These are phyloP conservation scores for Hirtodrosophila trivittata DNA, from an alignment of 2,888 invertebrate genomes.

Conservation along the genomic window DNA sequence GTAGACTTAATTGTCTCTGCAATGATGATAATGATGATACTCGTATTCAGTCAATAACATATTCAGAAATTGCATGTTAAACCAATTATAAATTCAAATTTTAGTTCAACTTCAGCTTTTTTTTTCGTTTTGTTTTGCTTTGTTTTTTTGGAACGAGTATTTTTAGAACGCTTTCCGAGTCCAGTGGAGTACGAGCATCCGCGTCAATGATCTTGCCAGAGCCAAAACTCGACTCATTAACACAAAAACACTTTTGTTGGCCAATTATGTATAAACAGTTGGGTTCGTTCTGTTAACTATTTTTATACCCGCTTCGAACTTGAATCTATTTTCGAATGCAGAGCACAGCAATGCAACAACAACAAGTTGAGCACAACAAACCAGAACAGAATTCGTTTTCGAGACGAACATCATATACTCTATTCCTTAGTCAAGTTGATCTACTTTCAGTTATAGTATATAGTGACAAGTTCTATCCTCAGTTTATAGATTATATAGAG, in stretches of 20 bases:
- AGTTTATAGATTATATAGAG: too few relatives aligned
- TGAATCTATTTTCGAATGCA: conserved; percentile 60
- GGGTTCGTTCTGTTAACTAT: conserved; percentile 35
- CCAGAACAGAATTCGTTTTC: too few relatives aligned
- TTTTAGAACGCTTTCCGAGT: conserved; percentile 21
- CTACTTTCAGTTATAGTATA: too few relatives aligned
- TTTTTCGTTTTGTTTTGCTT: too few relatives aligned
- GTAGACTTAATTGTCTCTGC: too few relatives aligned
- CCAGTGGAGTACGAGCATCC: conserved; percentile 3
- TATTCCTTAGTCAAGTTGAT: too few relatives aligned
- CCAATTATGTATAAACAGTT: conserved; percentile 46
- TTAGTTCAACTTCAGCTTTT: conserved; percentile 13
- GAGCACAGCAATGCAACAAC: conserved; percentile 30
- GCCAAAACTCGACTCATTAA: conserved; percentile 38
- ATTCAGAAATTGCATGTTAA: conserved; percentile 25
- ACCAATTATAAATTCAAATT: conserved; percentile 49
- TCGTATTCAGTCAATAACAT: conserved; percentile 2
- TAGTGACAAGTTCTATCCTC: too few relatives aligned
- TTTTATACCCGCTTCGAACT: conserved; percentile 48
- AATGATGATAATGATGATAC: too few relatives aligned
- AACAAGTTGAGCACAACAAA: neutral
- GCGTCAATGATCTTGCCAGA: conserved; percentile 20
- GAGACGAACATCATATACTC: too few relatives aligned
- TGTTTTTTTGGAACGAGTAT: conserved; percentile 9
- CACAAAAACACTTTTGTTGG: conserved; percentile 20